Conservation (phyloP, 1,140 invertebrate genomes). For the Drosophila suzukii region DNA sequence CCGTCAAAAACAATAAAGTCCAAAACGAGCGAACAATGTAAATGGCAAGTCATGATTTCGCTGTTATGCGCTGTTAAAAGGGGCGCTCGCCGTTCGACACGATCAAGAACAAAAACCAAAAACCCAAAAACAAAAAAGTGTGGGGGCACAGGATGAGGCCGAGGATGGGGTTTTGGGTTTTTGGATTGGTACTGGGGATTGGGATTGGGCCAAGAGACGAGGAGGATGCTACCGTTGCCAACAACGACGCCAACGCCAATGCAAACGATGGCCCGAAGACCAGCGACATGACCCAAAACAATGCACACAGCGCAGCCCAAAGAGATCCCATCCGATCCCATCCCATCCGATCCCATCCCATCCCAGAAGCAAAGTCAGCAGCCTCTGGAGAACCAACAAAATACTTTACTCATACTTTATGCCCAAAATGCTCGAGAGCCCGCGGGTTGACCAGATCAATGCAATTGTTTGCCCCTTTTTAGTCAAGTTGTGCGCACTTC, state of each 20-base stretch:
- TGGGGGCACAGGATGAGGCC: conserved; percentile 39
- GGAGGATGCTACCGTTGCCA: conserved; percentile 72
- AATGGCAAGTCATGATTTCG: conserved; percentile 84
- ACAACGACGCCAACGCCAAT: conserved; percentile 57
- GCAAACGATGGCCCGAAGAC: conserved; percentile 59
- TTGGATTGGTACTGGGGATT: conserved; percentile 21
- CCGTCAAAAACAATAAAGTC: conserved; percentile 84
- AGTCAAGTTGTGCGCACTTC: conserved; percentile 82
- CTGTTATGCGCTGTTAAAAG: conserved; percentile 84
- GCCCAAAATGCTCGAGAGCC: conserved; percentile 70
- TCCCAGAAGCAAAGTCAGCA: conserved; percentile 43
- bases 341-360: conserved; percentile 20
- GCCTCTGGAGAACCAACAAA: conserved; percentile 40
- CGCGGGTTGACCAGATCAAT: conserved; percentile 68
- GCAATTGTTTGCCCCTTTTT: conserved; percentile 82
- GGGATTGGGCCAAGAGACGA: conserved; percentile 30
- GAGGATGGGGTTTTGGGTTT: conserved; percentile 28
- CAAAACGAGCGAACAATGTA: conserved; percentile 84
- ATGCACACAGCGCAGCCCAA: conserved; percentile 51
- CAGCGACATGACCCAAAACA: conserved; percentile 76
- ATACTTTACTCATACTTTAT: conserved; percentile 82
- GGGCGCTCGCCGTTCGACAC: conserved; percentile 84
- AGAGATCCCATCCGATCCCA: conserved; percentile 27
- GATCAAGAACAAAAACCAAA: conserved; percentile 80
- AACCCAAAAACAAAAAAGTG: conserved; percentile 54